These are phyloP conservation scores for Byasa hedistus DNA, from an alignment of 2,888 invertebrate genomes.

Conservation along the genomic window DNA sequence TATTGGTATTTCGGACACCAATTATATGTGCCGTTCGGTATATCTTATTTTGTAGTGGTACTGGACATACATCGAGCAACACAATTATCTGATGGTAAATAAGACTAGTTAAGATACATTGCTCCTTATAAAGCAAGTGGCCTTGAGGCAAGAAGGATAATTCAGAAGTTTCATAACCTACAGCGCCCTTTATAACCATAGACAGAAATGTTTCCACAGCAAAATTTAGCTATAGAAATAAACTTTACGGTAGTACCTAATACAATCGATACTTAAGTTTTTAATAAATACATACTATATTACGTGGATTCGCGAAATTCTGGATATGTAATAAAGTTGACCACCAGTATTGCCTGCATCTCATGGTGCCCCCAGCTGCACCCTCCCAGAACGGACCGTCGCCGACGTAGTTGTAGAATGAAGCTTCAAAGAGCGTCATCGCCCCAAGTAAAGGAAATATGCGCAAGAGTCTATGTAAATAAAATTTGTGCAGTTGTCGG, in stretches of 20 bases:
- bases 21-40: neutral
- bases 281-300: slow-evolving; percentile 43
- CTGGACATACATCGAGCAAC: too few relatives aligned
- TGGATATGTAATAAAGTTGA: slow-evolving; percentile 56
- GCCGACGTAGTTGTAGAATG: slow-evolving; percentile 43
- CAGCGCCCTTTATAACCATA: too few relatives aligned
- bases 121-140: too few relatives aligned
- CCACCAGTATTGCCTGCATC: slow-evolving; percentile 59
- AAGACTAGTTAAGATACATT: too few relatives aligned
- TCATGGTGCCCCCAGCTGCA: slow-evolving; percentile 35
- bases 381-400: slow-evolving; percentile 52
- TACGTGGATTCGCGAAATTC: slow-evolving; percentile 46
- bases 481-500: slow-evolving; percentile 55
- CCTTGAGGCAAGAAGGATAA: too few relatives aligned
- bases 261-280: neutral
- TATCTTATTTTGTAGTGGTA: too few relatives aligned
- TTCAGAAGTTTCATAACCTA: too few relatives aligned
- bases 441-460: slow-evolving; percentile 55
- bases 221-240: neutral
- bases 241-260: neutral
- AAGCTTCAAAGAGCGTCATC: slow-evolving; percentile 47
- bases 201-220: neutral
- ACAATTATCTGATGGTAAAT: too few relatives aligned
- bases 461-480: slow-evolving; percentile 51
- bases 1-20: neutral